A percentile compares a stretch with the other conserved stretches of the same genome.
Evolutionary conservation across 2,797 vertebrate genomes (phyloP).

Genomic region (Craterocephalus amniculus): DNA sequence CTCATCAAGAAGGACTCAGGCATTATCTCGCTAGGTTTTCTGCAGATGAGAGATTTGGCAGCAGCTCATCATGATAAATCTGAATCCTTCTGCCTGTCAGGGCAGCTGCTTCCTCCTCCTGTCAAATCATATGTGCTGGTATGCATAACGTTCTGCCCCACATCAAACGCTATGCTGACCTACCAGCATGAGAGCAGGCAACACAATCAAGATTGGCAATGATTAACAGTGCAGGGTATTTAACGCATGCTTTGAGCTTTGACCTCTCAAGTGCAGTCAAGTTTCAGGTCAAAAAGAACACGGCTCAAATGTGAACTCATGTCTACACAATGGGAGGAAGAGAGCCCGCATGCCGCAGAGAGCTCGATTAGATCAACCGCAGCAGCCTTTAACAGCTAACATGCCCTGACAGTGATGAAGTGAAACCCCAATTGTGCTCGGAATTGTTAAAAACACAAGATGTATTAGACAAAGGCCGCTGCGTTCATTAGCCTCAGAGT

Average conservation of each 20-base stretch:
- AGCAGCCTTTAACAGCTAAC: slow-evolving; percentile 47
- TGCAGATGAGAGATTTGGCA: slow-evolving; percentile 11
- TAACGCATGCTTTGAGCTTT: slow-evolving; percentile 64
- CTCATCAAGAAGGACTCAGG: slow-evolving; percentile 13
- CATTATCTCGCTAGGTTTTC: background rate
- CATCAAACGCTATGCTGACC: slow-evolving; percentile 60
- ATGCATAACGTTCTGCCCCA: slow-evolving; percentile 37
- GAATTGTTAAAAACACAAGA: slow-evolving; percentile 48
- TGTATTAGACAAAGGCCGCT: slow-evolving; percentile 38
- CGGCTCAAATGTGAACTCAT: slow-evolving; percentile 58
- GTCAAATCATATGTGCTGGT: slow-evolving; percentile 43
- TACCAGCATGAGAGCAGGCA: slow-evolving; percentile 64
- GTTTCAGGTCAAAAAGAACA: slow-evolving; percentile 70
- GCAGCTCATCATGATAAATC: slow-evolving; percentile 13
- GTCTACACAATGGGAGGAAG: slow-evolving; percentile 57
- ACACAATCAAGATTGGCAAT: slow-evolving; percentile 59
- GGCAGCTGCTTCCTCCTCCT: slow-evolving; percentile 42
- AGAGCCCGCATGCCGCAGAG: slow-evolving; percentile 30
- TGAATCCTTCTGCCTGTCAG: slow-evolving; percentile 23
- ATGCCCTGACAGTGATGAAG: slow-evolving; percentile 60
- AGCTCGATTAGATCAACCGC: slow-evolving; percentile 65
- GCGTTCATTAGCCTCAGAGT: slow-evolving; percentile 23
- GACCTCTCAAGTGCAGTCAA: slow-evolving; percentile 75
- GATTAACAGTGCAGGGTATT: slow-evolving; percentile 54
- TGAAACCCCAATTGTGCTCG: slow-evolving; percentile 44